Evolutionary conservation across 2,797 vertebrate genomes (phyloP).

Genomic region (Platalea minor): DNA sequence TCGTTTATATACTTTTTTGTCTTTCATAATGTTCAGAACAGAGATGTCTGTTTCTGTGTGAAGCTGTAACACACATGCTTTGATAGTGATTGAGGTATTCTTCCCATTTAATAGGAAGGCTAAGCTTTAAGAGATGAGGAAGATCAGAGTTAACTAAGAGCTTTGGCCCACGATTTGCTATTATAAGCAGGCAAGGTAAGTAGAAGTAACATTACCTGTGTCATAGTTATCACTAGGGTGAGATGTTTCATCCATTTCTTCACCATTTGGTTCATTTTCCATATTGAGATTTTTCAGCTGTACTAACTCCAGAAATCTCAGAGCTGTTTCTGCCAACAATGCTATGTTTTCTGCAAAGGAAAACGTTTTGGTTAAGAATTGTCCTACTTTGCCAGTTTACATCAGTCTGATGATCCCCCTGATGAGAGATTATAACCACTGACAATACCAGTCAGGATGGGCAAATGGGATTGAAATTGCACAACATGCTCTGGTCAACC

Average conservation of each 20-base stretch:
- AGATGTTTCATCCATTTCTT: slow-evolving; percentile 88
- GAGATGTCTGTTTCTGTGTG: neutral
- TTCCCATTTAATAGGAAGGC: neutral
- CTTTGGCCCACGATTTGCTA: neutral
- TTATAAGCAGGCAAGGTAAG: neutral
- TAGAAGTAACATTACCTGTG: slow-evolving; percentile 80
- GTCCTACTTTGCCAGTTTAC: neutral
- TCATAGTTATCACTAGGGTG: slow-evolving; percentile 95
- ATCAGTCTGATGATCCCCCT: neutral
- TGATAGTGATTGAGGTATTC: neutral
- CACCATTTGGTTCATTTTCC: slow-evolving; percentile 88
- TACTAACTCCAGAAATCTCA: slow-evolving; percentile 94
- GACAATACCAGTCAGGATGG: neutral
- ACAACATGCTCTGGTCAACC: neutral
- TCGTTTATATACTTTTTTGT: neutral
- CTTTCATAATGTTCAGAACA: neutral
- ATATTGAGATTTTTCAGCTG: slow-evolving; percentile 93
- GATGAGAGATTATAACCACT: neutral
- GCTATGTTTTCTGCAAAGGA: slow-evolving; percentile 90
- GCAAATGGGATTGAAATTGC: neutral
- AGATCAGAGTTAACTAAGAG: neutral
- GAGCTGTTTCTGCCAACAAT: slow-evolving; percentile 92
- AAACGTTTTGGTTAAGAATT: neutral
- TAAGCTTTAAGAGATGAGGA: neutral
- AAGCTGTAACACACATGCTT: neutral